Evolutionary conservation across 1,140 invertebrate species (phyloP).

Genomic region (Drosophila obscura): DNA sequence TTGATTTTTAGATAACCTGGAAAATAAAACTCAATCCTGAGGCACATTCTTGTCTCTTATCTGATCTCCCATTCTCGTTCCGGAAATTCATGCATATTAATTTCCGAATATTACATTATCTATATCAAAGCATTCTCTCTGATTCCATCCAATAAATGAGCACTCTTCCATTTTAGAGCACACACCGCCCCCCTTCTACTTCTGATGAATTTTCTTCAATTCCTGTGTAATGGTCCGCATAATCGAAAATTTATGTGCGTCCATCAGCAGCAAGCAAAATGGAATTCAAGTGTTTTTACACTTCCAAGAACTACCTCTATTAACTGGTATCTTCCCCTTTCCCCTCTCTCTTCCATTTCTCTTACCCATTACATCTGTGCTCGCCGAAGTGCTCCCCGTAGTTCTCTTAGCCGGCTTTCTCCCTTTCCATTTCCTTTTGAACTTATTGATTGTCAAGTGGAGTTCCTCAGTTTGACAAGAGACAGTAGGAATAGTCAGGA

Average conservation of each 20-base stretch:
- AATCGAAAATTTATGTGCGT: constrained; percentile 68
- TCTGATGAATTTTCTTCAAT: constrained; percentile 49
- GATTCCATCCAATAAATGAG: too few species aligned
- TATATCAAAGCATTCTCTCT: too few species aligned
- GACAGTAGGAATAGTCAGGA: constrained; percentile 7
- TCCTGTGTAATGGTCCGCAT: constrained; percentile 55
- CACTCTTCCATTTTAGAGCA: too few species aligned
- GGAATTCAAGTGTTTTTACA: constrained; percentile 57
- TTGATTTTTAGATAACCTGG: too few species aligned
- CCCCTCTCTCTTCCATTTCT: neutral
- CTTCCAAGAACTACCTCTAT: constrained; percentile 61
- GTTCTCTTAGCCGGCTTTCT: neutral
- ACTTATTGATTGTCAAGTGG: constrained; percentile 51
- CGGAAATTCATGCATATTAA: too few species aligned
- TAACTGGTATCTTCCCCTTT: constrained; percentile 26
- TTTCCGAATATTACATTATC: too few species aligned
- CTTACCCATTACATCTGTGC: too few species aligned
- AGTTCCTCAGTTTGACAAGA: constrained; percentile 39
- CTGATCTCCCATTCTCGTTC: too few species aligned
- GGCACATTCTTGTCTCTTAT: too few species aligned
- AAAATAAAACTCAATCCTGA: too few species aligned
- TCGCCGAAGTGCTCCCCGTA: too few species aligned
- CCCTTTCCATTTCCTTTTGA: constrained; percentile 20
- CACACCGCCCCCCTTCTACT: neutral
- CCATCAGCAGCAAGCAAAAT: constrained; percentile 51